Conservation (phyloP, 2,113 vertebrate species). For the Trichomycterus rosablanca region DNA sequence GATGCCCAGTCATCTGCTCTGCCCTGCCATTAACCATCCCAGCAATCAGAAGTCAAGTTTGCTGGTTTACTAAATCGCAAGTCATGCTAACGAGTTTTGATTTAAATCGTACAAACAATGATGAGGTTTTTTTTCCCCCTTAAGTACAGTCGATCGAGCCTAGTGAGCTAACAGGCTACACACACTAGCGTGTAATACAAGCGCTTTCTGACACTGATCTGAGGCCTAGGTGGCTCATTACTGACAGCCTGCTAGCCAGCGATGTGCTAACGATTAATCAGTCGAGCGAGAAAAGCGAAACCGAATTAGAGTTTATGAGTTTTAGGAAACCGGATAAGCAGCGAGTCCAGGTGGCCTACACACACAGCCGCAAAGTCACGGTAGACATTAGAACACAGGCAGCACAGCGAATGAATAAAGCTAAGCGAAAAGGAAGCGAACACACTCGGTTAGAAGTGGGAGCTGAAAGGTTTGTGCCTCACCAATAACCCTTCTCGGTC, state of each 20-base stretch:
- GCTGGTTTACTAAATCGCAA: neutral
- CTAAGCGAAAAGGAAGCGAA: neutral
- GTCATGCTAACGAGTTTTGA: no score
- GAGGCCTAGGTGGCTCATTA: slow-evolving; percentile 40
- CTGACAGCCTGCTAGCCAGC: slow-evolving; percentile 23
- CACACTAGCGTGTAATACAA: slow-evolving; percentile 2
- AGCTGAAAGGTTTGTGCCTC: slow-evolving; percentile 50
- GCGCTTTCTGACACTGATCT: slow-evolving; percentile 6
- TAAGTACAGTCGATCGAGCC: no score
- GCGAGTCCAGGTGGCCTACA: slow-evolving; percentile 1
- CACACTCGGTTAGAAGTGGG: neutral
- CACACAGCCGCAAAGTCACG: no score
- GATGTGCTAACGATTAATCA: slow-evolving; percentile 1
- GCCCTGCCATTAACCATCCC: neutral
- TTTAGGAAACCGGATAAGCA: neutral
- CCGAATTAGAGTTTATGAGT: neutral
- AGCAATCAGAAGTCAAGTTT: neutral
- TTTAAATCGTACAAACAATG: no score
- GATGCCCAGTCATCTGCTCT: neutral
- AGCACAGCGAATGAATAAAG: neutral
- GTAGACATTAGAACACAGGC: neutral
- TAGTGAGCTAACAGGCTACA: neutral
- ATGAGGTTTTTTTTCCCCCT: no score
- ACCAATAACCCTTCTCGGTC: slow-evolving; percentile 79
- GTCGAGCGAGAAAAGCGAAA: slow-evolving; percentile 5